Evolutionary conservation across 2,113 vertebrate genomes (phyloP).

Genomic region (Edolisoma coerulescens): DNA sequence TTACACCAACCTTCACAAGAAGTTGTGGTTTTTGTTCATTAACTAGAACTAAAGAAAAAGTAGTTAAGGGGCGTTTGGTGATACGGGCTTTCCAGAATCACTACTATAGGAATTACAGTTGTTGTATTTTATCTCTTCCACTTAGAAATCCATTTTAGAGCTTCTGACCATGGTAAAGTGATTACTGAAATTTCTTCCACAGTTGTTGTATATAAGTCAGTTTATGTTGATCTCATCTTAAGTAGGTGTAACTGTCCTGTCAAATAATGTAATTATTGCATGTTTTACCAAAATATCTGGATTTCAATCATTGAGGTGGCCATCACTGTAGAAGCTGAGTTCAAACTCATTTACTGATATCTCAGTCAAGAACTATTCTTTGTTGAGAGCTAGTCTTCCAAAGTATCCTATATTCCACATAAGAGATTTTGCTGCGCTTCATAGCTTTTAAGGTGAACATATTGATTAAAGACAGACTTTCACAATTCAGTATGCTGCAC

Average conservation of each 20-base stretch:
- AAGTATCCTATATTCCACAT: neutral
- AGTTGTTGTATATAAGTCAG: neutral
- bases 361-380: neutral
- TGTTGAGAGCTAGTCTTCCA: neutral
- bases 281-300: neutral
- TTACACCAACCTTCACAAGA: neutral
- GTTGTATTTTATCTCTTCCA: neutral
- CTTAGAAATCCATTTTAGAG: neutral
- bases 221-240: neutral
- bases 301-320: neutral
- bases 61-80: neutral
- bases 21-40: neutral
- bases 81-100: neutral
- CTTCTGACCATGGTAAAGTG: neutral
- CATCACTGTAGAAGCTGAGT: neutral
- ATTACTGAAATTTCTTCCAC: neutral
- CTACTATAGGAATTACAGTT: neutral
- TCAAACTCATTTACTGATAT: neutral
- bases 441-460: neutral
- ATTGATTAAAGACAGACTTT: neutral
- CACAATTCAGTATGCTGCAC: neutral
- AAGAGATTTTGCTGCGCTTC: neutral
- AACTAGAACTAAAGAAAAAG: neutral
- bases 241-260: neutral
- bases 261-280: neutral